phyloP scores from a whole-genome alignment of 2,113 vertebrate species.

The Isichthys henryi region DNA sequence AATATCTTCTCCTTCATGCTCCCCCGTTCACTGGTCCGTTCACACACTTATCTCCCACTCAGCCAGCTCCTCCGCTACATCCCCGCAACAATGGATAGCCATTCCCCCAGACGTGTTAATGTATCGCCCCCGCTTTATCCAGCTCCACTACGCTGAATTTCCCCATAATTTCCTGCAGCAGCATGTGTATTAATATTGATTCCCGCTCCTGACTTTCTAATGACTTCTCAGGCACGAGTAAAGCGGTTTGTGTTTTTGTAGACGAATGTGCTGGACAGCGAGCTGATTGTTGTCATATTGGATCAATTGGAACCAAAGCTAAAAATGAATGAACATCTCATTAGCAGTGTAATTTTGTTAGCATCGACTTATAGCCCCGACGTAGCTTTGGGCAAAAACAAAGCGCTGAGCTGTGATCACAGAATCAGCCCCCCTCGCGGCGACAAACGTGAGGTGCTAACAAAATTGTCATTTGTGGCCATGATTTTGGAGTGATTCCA shows the following conservation, averaged over 20 bases:
- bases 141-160: constrained; percentile 30
- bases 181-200: constrained; percentile 35
- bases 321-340: constrained; percentile 31
- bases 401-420: background rate
- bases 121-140: constrained; percentile 27
- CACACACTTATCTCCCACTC: background rate
- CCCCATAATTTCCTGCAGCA: constrained; percentile 31
- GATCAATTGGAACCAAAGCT: constrained; percentile 25
- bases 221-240: constrained; percentile 31
- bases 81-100: background rate
- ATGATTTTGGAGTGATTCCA: background rate
- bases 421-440: background rate
- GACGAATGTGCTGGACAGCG: constrained; percentile 22
- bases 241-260: constrained; percentile 16
- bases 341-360: background rate
- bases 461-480: no score
- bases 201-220: constrained; percentile 29
- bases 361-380: background rate
- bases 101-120: constrained; percentile 20
- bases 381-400: background rate
- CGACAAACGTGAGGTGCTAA: background rate
- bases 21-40: background rate
- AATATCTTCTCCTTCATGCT: background rate
- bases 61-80: background rate
- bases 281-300: constrained; percentile 17